phyloP scores from a whole-genome alignment of 2,888 invertebrate species.

The Scaptomyza cyrtandrae region DNA sequence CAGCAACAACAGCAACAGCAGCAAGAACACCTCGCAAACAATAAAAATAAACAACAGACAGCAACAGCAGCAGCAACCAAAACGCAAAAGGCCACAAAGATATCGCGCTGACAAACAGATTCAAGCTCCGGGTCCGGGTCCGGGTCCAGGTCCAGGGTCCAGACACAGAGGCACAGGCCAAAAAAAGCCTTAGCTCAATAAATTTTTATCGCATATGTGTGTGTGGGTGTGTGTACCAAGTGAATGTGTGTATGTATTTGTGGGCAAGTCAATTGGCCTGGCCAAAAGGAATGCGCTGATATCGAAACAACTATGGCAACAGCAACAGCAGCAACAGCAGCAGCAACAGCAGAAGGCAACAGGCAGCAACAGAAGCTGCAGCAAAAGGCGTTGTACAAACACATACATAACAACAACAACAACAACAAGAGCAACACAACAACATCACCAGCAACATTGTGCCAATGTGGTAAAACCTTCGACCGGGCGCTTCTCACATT shows the following conservation, averaged over 20 bases:
- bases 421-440: constrained; percentile 25
- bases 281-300: constrained; percentile 73
- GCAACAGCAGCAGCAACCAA: constrained; percentile 38
- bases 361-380: constrained; percentile 63
- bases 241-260: constrained; percentile 37
- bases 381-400: constrained; percentile 71
- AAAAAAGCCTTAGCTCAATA: constrained; percentile 73
- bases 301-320: constrained; percentile 69
- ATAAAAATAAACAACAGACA: constrained; percentile 73
- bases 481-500: constrained; percentile 52
- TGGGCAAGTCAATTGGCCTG: constrained; percentile 58
- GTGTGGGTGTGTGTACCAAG: constrained; percentile 25
- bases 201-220: constrained; percentile 66
- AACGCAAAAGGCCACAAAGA: constrained; percentile 43
- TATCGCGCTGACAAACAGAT: constrained; percentile 39
- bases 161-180: constrained; percentile 56
- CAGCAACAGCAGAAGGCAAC: constrained; percentile 51
- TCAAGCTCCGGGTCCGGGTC: constrained; percentile 12
- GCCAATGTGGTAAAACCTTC: constrained; percentile 54
- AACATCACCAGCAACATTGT: constrained; percentile 23
- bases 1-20: constrained; percentile 42
- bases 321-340: constrained; percentile 54
- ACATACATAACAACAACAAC: constrained; percentile 56
- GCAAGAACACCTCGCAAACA: constrained; percentile 62
- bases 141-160: constrained; percentile 24